A percentile compares a stretch with the other conserved stretches of the same genome.
Conservation (phyloP, 2,888 invertebrate species). For the Campoletis raptor region DNA sequence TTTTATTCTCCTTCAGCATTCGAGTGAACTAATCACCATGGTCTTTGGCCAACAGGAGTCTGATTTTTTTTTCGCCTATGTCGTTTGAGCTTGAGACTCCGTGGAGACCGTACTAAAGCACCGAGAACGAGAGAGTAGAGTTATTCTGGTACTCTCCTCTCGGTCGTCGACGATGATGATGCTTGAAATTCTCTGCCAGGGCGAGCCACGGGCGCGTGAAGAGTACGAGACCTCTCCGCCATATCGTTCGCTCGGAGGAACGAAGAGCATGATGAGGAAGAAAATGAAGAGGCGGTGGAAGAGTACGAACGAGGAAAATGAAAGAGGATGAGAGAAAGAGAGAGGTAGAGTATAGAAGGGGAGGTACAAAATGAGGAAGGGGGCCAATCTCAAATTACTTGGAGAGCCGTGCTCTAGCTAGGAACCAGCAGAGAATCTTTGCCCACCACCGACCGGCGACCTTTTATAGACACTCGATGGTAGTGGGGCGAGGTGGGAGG, state of each 20-base stretch:
- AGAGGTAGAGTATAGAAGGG: constrained; percentile 73
- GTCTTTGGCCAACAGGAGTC: background rate
- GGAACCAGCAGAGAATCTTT: constrained; percentile 78
- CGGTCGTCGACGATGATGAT: constrained; percentile 69
- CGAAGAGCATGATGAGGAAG: constrained; percentile 34
- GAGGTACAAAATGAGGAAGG: constrained; percentile 74
- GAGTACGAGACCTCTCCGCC: constrained; percentile 49
- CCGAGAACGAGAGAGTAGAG: constrained; percentile 55
- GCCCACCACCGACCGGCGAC: constrained; percentile 82
- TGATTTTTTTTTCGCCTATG: constrained; percentile 12
- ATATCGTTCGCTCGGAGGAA: constrained; percentile 42
- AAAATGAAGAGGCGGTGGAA: background rate
- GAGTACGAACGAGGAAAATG: constrained; percentile 25
- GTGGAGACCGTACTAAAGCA: constrained; percentile 37
- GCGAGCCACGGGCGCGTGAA: constrained; percentile 75
- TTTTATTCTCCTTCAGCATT: background rate
- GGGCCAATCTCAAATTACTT: constrained; percentile 85
- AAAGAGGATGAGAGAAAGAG: constrained; percentile 58
- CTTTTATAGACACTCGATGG: constrained; percentile 84
- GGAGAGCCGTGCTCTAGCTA: constrained; percentile 77
- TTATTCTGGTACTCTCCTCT: constrained; percentile 77
- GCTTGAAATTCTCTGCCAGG: constrained; percentile 81
- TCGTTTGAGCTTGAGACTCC: constrained; percentile 61
- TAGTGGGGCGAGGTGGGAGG: constrained; percentile 80
- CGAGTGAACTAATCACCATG: constrained; percentile 22